phyloP scores from a whole-genome alignment of 2,888 invertebrate genomes.

The Bugula neritina region DNA sequence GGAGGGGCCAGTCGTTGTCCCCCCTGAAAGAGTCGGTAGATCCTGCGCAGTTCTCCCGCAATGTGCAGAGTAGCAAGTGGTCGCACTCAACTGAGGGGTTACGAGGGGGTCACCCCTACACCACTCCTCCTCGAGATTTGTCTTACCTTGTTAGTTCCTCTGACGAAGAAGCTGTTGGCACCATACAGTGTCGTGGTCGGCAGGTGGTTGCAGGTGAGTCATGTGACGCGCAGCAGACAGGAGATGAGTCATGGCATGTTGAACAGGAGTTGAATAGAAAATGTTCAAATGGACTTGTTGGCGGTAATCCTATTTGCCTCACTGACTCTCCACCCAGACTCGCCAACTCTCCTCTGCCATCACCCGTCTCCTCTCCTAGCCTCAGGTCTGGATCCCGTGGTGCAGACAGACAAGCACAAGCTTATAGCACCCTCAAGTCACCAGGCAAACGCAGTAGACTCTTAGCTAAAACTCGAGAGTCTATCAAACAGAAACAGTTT shows the following conservation, averaged over 20 bases:
- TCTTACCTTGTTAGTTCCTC: not conserved
- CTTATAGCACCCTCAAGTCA: no score
- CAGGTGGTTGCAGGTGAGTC: not conserved
- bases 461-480: no score
- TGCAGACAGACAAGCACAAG: no score
- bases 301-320: not conserved
- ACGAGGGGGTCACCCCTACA: no score
- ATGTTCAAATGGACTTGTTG: not conserved
- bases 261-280: not conserved
- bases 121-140: not conserved
- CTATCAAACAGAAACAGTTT: no score
- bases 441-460: no score
- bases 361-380: no score
- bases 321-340: not conserved
- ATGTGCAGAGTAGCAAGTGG: no score
- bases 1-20: conserved; percentile 28
- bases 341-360: not conserved
- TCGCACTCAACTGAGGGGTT: no score
- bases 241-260: not conserved
- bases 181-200: not conserved
- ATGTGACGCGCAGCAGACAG: not conserved
- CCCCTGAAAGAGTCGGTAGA: conserved; percentile 13
- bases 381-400: no score
- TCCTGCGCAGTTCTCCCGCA: conserved; percentile 27
- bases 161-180: not conserved